Base-by-base conservation (phyloP, 30 jellyfish, hydroid and myxozoan species). In the Chironex yamaguchii region DNA sequence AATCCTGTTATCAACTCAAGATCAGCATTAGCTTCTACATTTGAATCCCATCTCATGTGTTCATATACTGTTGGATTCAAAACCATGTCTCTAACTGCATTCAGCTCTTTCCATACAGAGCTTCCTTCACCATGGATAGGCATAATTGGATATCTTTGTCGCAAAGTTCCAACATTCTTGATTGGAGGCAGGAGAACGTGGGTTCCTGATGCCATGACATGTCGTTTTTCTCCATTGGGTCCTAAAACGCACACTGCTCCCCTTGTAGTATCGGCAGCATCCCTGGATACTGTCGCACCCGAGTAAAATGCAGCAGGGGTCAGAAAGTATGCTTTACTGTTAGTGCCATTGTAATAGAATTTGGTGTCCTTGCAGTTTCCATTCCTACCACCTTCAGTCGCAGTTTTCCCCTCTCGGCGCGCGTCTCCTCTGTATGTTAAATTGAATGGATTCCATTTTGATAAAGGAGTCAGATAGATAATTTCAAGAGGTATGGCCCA, bases 81-180 rank as follows among this genome's bases (percentile, higher is more conserved):
- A 24, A 87, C 90, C 26, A 83, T 67, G 33, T 86, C 98, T 64
- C 75, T 81, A 20, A 92, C 24, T 0, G 98, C 98, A 52, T 92
- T 87, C 30, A 92, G 67, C 49, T 92, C 98, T 82, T 92, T 92
- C 98, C 98, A 92, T 3, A 87, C 98, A 25, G 98, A 63, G 34
- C 96, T 28, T 14, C 98, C 97, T 81, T 92, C 98, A 4, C 98
- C 98, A 52, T 92, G 98, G 23, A 92, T 90, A 0, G 98, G 98
- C 92, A 92, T 79, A 29, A 92, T 87, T 20, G 98, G 98, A 70
- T 79, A 92, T 24, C 98, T 62, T 34, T 89, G 93, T 50, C 98
- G 62, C 64, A 92, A 71, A 32, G 82, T 83, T 3, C 98, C 98
- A 52, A 92, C 97, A 4, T 90, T 97, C 2, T 89, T 77, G 50